Evolutionary conservation across 64 coral and sea anemone species (phyloP).

Genomic region (Montipora capricornis): DNA sequence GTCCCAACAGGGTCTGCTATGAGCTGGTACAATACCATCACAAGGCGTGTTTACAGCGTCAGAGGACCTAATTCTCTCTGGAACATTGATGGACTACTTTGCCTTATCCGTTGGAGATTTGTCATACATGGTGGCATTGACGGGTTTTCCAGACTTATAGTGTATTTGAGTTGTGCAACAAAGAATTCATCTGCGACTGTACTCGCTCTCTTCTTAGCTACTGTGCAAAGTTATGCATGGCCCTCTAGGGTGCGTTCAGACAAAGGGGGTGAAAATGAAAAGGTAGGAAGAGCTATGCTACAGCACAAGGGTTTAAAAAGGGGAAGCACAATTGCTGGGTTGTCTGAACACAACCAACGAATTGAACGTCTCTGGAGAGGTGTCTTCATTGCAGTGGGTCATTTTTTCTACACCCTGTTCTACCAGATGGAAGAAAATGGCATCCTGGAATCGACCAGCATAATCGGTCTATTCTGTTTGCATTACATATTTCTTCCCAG

Average conservation of each 20-base stretch:
- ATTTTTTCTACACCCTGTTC: background rate
- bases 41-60: background rate
- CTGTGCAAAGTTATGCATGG: background rate
- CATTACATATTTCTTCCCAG: no score
- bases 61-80: no score
- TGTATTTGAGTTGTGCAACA: background rate
- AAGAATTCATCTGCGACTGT: background rate
- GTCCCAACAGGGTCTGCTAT: no score
- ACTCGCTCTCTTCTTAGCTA: no score
- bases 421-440: background rate
- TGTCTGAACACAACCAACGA: background rate
- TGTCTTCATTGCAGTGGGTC: background rate
- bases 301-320: background rate
- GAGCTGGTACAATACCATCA: background rate
- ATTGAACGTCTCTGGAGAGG: background rate
- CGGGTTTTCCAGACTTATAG: background rate
- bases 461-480: background rate
- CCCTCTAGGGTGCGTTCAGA: background rate
- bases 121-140: no score
- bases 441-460: background rate
- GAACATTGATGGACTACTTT: no score
- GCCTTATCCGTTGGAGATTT: no score
- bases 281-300: background rate
- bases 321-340: no score
- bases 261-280: background rate